Evolutionary conservation across 37 sponge, comb jelly and placozoan species (phyloP), one percentile per base, ranked within the genome.

Genomic region (Aphrocallistes beatrix): DNA sequence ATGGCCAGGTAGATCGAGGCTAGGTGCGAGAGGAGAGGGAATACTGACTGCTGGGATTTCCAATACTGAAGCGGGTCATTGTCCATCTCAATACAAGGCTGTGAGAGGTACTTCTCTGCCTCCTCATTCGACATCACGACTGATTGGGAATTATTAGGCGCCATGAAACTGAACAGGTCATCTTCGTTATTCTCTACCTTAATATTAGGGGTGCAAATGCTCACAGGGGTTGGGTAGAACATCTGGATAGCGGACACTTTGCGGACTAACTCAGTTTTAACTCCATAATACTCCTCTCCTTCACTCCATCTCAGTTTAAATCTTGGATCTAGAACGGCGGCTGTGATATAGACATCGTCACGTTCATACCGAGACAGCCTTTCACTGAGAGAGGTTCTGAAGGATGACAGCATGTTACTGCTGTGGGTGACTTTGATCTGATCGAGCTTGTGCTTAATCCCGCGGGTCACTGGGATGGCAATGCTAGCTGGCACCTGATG

Each of bases 81-180:
- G 25, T 60, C 75, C 75, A 60, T 60, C 28, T 60, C 75, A 3
- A 60, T 3, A 28, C 75, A 60, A 13, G 75, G 75, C 75, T 60
- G 75, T 3, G 75, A 60, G 6, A 60, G 34, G n/a, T 32, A 60
- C 75, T 60, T 21, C 34, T 60, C 75, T 13, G 75, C 75, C 34
- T 60, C 75, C 34, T 25, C 6, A 30, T 19, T 60, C 6, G 17
- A 25, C 3, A 60, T 8, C 34, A 30, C 34, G 34, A 6, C 17
- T 6, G 10, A 6, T 3, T 13, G 10, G 34, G 32, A 32, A 13
- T 28, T 60, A 13, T 21, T 60, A 30, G 75, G 75, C 6, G 75
- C 34, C 75, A 60, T 60, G 34, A 60, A 60, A 28, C 75, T 60
- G 75, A 60, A 60, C 25, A 60, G 75, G 75, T 60, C 75, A 60